phyloP scores from a whole-genome alignment of 1,140 invertebrate genomes.

The Oedothorax gibbosus region DNA sequence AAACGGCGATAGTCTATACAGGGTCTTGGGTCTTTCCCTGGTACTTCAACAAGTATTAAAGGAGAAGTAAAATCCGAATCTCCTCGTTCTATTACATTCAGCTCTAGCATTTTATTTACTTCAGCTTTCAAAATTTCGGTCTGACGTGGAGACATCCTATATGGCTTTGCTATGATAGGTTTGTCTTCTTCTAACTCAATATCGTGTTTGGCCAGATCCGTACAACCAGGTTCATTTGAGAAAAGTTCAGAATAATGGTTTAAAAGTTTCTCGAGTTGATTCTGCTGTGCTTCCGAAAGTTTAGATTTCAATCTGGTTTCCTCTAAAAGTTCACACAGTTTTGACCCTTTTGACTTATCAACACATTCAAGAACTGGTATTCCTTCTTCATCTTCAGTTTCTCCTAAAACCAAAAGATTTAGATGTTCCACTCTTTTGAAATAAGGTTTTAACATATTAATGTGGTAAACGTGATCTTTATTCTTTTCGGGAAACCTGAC shows the following conservation, averaged over 20 bases:
- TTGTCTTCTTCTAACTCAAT: not conserved
- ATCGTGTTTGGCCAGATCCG: not conserved
- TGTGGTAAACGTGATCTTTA: conserved; percentile 2
- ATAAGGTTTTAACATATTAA: conserved; percentile 30
- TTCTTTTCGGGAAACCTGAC: not conserved
- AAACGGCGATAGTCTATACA: conserved; percentile 71
- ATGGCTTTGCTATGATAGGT: not conserved
- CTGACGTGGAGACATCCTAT: conserved; percentile 1
- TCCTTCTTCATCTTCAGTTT: not conserved
- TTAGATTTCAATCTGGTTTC: not conserved
- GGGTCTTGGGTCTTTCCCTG: not conserved
- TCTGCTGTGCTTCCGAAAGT: not conserved
- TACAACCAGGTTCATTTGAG: conserved; percentile 25
- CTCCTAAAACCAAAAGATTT: conserved; percentile 2
- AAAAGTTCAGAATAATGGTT: not conserved
- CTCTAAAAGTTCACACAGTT: too few relatives aligned
- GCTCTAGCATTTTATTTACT: conserved; percentile 24
- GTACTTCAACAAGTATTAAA: conserved; percentile 33
- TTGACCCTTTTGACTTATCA: not conserved
- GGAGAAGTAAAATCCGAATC: conserved; percentile 27
- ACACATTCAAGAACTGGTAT: not conserved
- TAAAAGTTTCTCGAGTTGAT: not conserved
- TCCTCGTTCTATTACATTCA: conserved; percentile 12
- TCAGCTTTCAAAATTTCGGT: conserved; percentile 32
- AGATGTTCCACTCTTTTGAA: not conserved